These are phyloP conservation scores for Calliscelio sp. DNA, from an alignment of 2,888 invertebrate species.

Conservation along the genomic window DNA sequence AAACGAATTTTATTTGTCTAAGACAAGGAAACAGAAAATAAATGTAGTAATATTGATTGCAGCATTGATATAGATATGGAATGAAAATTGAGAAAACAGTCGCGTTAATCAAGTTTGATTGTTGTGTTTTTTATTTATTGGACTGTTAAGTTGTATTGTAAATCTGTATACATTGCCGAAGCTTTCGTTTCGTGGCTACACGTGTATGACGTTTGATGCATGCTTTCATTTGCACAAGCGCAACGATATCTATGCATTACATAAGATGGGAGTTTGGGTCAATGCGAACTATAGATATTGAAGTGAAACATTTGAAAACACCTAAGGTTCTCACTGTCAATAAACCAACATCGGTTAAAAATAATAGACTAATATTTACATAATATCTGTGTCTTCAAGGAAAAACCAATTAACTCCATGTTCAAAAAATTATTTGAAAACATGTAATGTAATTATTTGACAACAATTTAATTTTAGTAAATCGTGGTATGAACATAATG, in stretches of 20 bases:
- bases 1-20: no score
- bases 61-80: no score
- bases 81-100: no score
- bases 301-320: slow-evolving; percentile 49
- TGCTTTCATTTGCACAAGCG: slow-evolving; percentile 59
- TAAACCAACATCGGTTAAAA: no score
- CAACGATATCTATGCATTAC: slow-evolving; percentile 50
- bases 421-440: no score
- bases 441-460: no score
- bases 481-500: no score
- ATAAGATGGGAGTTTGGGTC: slow-evolving; percentile 69
- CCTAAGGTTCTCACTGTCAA: slow-evolving; percentile 44
- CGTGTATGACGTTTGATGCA: slow-evolving; percentile 42
- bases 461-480: no score
- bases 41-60: no score
- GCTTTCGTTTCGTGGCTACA: slow-evolving; percentile 32
- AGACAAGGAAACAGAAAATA: no score
- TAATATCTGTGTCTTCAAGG: slow-evolving; percentile 10
- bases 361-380: slow-evolving; percentile 32
- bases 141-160: not conserved
- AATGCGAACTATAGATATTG: slow-evolving; percentile 62
- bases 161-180: slow-evolving; percentile 19
- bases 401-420: no score
- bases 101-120: no score
- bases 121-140: slow-evolving; percentile 3